Evolutionary conservation across 2,113 vertebrate genomes (phyloP).

Genomic region (Eudorcas thomsonii): DNA sequence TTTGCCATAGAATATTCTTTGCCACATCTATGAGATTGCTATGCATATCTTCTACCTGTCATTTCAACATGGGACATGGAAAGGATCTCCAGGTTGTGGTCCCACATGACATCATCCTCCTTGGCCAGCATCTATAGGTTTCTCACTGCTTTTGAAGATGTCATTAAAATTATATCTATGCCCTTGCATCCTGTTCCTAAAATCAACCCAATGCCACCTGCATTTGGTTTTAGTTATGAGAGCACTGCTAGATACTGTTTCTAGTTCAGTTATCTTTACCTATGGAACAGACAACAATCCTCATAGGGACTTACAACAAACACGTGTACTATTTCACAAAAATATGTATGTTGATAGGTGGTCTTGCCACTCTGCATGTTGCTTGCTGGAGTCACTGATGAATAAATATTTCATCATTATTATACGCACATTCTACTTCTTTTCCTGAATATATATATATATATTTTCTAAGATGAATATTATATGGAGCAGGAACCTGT

Average conservation of each 20-base stretch:
- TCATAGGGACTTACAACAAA: neutral
- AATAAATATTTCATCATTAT: neutral
- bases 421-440: neutral
- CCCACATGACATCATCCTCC: fast-evolving
- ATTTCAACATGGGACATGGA: neutral
- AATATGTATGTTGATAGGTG: neutral
- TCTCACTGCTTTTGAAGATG: neutral
- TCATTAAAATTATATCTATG: neutral
- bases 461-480: neutral
- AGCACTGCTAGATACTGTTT: neutral
- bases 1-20: neutral
- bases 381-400: neutral
- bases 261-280: neutral
- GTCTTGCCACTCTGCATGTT: neutral
- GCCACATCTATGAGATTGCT: neutral
- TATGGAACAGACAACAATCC: neutral
- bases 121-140: neutral
- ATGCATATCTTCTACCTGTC: neutral
- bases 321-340: neutral
- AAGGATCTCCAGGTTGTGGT: neutral
- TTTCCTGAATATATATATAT: neutral
- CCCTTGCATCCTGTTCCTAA: neutral
- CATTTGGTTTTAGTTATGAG: neutral
- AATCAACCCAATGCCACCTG: neutral
- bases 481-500: neutral